Evolutionary conservation across 2,888 invertebrate genomes (phyloP).

Genomic region (Yponomeuta evonymella): DNA sequence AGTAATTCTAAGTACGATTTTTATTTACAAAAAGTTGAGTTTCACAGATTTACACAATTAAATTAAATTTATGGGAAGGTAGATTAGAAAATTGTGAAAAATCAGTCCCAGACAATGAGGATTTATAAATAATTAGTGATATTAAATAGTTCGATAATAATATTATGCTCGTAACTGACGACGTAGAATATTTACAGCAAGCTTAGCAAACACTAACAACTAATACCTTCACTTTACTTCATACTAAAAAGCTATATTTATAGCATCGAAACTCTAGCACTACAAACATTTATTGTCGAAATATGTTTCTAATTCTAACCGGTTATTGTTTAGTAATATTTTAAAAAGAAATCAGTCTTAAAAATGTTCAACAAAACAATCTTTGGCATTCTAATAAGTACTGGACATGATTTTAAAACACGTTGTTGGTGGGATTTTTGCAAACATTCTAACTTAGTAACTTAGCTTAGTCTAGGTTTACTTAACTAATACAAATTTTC

Average conservation of each 20-base stretch:
- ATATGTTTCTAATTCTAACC: constrained; percentile 16
- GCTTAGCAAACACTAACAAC: constrained; percentile 5
- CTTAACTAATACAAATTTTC: neutral
- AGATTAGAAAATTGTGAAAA: constrained; percentile 1
- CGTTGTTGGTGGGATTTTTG: neutral
- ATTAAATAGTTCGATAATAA: no score
- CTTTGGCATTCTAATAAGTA: constrained; percentile 23
- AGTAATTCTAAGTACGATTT: constrained; percentile 51
- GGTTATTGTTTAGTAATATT: neutral
- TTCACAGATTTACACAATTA: neutral
- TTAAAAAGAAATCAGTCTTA: constrained; percentile 18
- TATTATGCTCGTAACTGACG: neutral
- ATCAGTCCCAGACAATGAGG: neutral
- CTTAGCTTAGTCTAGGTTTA: constrained; percentile 12
- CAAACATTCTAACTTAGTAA: neutral
- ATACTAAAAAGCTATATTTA: constrained; percentile 28
- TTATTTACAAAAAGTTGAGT: constrained; percentile 43
- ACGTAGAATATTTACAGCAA: constrained; percentile 10
- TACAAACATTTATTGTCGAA: constrained; percentile 39
- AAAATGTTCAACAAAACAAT: constrained; percentile 18
- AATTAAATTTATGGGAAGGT: constrained; percentile 18
- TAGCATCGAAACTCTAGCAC: constrained; percentile 25
- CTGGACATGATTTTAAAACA: constrained; percentile 13
- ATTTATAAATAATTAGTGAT: neutral
- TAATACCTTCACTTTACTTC: constrained; percentile 6